These are phyloP conservation scores for Petrophora chlorosata DNA, from an alignment of 2,888 invertebrate genomes.

Conservation along the genomic window DNA sequence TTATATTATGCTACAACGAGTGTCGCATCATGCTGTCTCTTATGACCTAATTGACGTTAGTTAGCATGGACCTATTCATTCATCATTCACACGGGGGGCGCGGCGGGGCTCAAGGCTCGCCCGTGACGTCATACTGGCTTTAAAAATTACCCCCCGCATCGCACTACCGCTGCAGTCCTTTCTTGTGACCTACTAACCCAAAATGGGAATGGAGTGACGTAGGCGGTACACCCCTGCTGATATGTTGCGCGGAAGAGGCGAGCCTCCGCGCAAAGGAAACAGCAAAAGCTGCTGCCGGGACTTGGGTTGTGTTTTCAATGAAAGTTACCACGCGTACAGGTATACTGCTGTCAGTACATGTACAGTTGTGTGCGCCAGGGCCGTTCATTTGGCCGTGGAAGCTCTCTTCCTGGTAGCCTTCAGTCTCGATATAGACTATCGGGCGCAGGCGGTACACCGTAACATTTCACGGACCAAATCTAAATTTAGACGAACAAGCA, in stretches of 20 bases:
- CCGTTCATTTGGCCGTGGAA: slow-evolving; percentile 43
- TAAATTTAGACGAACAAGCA: slow-evolving; percentile 30
- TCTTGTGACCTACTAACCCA: slow-evolving; percentile 79
- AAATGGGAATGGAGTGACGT: slow-evolving; percentile 75
- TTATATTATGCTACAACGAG: too few species aligned
- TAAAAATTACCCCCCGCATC: slow-evolving; percentile 66
- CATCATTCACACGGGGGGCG: slow-evolving; percentile 66
- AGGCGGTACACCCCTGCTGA: slow-evolving; percentile 64
- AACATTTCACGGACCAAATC: slow-evolving; percentile 32
- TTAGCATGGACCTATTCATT: slow-evolving; percentile 71
- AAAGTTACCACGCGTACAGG: slow-evolving; percentile 58
- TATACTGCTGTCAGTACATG: slow-evolving; percentile 40
- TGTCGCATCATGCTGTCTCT: slow-evolving; percentile 25
- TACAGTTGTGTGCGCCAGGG: slow-evolving; percentile 33
- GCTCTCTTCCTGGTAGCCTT: slow-evolving; percentile 42
- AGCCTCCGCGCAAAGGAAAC: slow-evolving; percentile 24
- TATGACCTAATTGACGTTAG: slow-evolving; percentile 53
- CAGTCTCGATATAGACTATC: slow-evolving; percentile 35
- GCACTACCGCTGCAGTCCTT: slow-evolving; percentile 69
- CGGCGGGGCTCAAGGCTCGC: slow-evolving; percentile 58
- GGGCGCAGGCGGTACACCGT: slow-evolving; percentile 33
- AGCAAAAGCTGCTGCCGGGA: slow-evolving; percentile 52
- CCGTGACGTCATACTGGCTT: slow-evolving; percentile 71
- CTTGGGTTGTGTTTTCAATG: slow-evolving; percentile 70
- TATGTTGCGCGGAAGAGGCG: slow-evolving; percentile 35